Conservation (phyloP, 2,888 invertebrate genomes). For the Poecilobothrus nobilitatus region DNA sequence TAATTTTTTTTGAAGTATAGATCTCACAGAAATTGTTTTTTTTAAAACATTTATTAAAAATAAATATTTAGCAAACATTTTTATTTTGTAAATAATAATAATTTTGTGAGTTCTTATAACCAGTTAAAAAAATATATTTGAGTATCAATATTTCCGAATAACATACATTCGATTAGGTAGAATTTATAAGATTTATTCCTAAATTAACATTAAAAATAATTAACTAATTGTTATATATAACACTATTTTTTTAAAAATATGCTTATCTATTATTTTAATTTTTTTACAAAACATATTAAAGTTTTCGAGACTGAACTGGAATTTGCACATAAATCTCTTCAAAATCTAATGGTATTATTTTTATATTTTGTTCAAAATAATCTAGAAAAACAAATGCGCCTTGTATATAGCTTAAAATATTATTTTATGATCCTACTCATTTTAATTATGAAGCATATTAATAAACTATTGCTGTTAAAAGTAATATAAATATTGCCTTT, state of each 20-base stretch:
- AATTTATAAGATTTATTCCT: constrained; percentile 1
- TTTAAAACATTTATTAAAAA: background rate
- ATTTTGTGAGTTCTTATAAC: too few relatives aligned
- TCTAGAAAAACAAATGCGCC: background rate
- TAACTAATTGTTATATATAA: background rate
- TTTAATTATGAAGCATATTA: background rate
- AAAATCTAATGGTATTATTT: background rate
- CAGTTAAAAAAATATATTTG: background rate
- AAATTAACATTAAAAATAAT: background rate
- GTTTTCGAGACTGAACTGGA: background rate
- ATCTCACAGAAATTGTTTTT: background rate
- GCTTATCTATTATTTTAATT: background rate
- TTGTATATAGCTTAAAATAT: background rate
- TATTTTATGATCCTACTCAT: background rate
- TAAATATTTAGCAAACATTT: too few relatives aligned
- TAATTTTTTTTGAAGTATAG: background rate
- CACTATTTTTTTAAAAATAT: background rate
- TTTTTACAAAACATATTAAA: too few relatives aligned
- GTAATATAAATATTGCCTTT: too few relatives aligned
- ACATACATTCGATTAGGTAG: background rate
- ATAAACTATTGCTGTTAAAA: background rate
- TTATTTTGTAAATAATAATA: too few relatives aligned
- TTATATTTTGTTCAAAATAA: background rate
- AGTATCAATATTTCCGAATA: background rate
- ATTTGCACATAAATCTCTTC: background rate